Evolutionary conservation across 2,888 invertebrate genomes (phyloP), one percentile per base, ranked within the genome.

Genomic region (Apocheima hispidaria): DNA sequence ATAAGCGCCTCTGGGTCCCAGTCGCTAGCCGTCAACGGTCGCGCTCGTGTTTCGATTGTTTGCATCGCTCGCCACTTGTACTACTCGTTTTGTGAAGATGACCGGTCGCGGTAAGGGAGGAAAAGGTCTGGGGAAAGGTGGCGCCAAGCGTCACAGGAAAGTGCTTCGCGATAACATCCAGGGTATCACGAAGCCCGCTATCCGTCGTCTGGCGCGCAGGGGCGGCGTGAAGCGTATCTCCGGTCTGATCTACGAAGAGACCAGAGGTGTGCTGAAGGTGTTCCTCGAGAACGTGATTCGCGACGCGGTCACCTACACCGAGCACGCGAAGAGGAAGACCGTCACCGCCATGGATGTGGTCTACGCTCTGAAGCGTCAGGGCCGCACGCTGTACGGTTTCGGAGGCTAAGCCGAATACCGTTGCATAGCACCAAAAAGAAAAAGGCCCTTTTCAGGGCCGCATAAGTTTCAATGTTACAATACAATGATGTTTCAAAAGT

Each of bases 321-420:
- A 96, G 81, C 96, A 96, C 81, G 96, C 69, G 68, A 96, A 96
- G 86, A 92, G 96, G 72, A 97, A 97, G 89, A 97, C 96, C 4
- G 96, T 97, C 36, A 96, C 96, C 0, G 96, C 96, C 49, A 96
- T 96, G 95, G 96, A 96, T 73, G 95, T 96, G n/a, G 95, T 96
- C 46, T 96, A 96, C 74, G 95, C 96, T 26, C 85, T 96, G 75
- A 96, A 96, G 79, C 91, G 95, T 44, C 95, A 96, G 83, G 95
- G 95, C 6, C 93, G 96, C 71, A 97, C 33, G 12, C 86, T 97
- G 14, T 97, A 97, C 86, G 96, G 97, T 62, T 97, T 96, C 77
- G 96, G 96, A 50, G 96, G 96, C 23, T 51, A 38, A 38, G 38
- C 18, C 0, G 35, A 35, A n/a, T 7, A n/a, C n/a, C n/a, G n/a